phyloP scores from a whole-genome alignment of 2,888 invertebrate species.

The Falcaria lacertinaria region DNA sequence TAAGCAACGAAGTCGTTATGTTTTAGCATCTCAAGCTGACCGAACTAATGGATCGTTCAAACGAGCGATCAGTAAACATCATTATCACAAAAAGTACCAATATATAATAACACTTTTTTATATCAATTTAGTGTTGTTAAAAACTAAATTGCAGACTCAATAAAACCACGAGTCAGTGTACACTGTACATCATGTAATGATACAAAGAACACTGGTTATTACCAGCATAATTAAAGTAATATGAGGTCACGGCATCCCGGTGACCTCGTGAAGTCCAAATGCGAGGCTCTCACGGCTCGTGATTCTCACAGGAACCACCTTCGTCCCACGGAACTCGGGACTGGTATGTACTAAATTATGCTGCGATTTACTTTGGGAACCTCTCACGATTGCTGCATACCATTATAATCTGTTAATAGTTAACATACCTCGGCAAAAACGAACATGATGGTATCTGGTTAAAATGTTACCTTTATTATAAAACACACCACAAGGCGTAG shows the following conservation, averaged over 20 bases:
- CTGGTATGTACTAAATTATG: constrained; percentile 32
- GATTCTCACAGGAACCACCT: constrained; percentile 40
- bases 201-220: constrained; percentile 8
- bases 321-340: constrained; percentile 28
- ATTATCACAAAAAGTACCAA: no score
- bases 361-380: constrained; percentile 38
- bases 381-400: constrained; percentile 37
- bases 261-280: constrained; percentile 27
- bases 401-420: constrained; percentile 14
- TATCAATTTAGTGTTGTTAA: background rate
- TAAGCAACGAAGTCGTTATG: no score
- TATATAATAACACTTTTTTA: no score
- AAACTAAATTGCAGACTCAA: background rate
- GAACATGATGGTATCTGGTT: background rate
- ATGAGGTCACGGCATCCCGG: constrained; percentile 15
- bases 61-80: no score
- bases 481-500: background rate
- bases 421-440: background rate
- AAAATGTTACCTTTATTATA: background rate
- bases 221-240: constrained; percentile 8
- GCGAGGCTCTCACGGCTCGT: constrained; percentile 33
- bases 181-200: no score
- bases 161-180: background rate
- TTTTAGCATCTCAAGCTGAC: no score
- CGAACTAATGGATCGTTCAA: no score